Evolutionary conservation across 2,113 vertebrate genomes (phyloP).

Genomic region (Strigops habroptila): DNA sequence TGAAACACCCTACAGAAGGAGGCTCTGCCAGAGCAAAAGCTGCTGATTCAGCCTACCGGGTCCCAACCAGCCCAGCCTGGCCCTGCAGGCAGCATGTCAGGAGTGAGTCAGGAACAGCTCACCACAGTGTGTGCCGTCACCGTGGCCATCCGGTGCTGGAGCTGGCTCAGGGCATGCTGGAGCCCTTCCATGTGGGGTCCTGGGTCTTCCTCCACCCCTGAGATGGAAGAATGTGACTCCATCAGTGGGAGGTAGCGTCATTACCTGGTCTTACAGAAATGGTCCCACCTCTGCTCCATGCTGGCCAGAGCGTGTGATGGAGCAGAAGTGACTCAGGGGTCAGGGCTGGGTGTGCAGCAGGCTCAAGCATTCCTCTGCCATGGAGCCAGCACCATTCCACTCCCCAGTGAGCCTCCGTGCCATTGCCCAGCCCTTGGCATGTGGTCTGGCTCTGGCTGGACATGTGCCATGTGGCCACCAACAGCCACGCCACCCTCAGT

Average conservation of each 20-base stretch:
- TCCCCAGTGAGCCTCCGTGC: background rate
- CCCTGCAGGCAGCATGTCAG: background rate
- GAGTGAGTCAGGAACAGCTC: slow-evolving; percentile 29
- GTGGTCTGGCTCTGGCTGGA: background rate
- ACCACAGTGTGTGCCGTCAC: background rate
- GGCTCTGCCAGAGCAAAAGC: background rate
- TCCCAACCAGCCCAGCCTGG: background rate
- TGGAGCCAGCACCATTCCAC: no score
- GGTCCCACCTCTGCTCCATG: fast-evolving
- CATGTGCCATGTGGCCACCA: background rate
- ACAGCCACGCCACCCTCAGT: background rate
- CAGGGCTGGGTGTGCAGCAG: background rate
- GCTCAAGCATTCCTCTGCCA: background rate
- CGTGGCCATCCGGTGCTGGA: background rate
- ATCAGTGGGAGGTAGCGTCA: background rate
- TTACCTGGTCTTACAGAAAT: background rate
- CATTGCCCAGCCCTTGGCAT: background rate
- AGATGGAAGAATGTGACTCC: background rate
- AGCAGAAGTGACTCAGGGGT: background rate
- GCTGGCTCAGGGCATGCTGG: background rate
- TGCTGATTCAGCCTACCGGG: background rate
- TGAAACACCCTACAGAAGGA: background rate
- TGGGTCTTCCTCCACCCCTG: background rate
- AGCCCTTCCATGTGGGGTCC: background rate
- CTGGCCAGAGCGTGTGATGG: fast-evolving